Base-by-base conservation (phyloP, 2,113 vertebrate genomes). In the Carassius gibelio region DNA sequence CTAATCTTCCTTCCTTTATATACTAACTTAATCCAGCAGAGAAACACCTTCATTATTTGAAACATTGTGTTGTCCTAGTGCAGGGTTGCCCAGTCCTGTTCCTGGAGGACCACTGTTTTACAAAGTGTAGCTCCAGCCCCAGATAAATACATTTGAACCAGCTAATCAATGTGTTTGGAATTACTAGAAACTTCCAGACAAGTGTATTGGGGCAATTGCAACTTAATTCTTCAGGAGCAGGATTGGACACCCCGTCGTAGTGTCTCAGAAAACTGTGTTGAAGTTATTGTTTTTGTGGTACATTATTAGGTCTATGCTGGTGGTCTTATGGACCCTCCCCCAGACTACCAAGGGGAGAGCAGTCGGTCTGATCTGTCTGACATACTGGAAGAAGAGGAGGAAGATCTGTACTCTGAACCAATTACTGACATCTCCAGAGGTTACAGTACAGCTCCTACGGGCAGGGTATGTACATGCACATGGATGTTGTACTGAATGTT, bases 361-460 rank as follows among this genome's bases (percentile, higher is more conserved):
- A 96, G 93, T 89, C 96, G 94, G 52, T 99, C 98, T 23, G 98
- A 99, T 90, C 95, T 99, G 38, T 99, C 97, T 0, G 98, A 99
- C 91, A 99, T 99, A 89, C 92, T 98, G 89, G 98, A 99, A 88
- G 98, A 99, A 81, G 97, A 99, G 72, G 97, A 98, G 23, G 98
- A 98, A 30, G 98, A 98, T n/a, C 90, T 96, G 11, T 95, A 93
- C 66, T 96, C 95, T 0, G 95, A 95, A 86, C 90, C 93, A 26
- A 69, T 87, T 0, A 88, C 90, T n/a, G 93, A 93, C 17, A 61
- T 92, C 3, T 61, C 91, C 91, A 89, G 90, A 61, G 90, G 82
- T 0, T 93, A 91, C 86, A 90, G 68, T 74, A 86, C 87, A 26
- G 88, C 75, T 90, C 95, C 95, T 59, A 93, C 88, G 81, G 90